Conservation (phyloP, 2,888 invertebrate genomes). For the Ligdia adustata region DNA sequence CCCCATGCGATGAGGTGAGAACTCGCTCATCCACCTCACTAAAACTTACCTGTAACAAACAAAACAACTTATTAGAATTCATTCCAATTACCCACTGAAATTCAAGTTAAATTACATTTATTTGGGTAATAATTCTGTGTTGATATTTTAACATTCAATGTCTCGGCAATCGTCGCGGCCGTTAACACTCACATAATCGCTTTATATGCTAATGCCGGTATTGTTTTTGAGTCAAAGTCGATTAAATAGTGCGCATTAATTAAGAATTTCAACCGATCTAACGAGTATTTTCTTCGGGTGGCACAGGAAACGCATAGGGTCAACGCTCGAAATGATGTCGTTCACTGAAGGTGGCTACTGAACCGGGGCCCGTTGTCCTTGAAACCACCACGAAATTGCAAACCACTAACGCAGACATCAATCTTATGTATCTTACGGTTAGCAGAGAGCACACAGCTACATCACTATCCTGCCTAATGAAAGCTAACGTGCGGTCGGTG, state of each 20-base stretch:
- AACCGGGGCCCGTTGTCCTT: constrained; percentile 79
- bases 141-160: constrained; percentile 38
- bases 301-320: constrained; percentile 75
- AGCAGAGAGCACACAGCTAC: constrained; percentile 51
- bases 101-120: constrained; percentile 1
- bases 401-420: constrained; percentile 59
- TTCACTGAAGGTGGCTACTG: constrained; percentile 79
- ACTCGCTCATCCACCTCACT: constrained; percentile 10
- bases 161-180: constrained; percentile 46
- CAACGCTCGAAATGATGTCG: constrained; percentile 79
- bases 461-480: constrained; percentile 45
- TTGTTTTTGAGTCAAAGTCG: constrained; percentile 71
- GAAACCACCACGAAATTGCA: constrained; percentile 68
- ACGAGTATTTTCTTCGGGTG: constrained; percentile 61
- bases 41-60: constrained; percentile 72
- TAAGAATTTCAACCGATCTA: constrained; percentile 58
- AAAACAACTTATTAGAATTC: constrained; percentile 29
- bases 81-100: constrained; percentile 7
- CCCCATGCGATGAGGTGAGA: constrained; percentile 6
- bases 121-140: constrained; percentile 21
- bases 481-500: constrained; percentile 47
- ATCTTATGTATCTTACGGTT: constrained; percentile 42
- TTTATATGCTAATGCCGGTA: constrained; percentile 67
- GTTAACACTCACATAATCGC: constrained; percentile 56
- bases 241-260: constrained; percentile 61